These are phyloP conservation scores for Drosophila helvetica DNA, from an alignment of 2,888 invertebrate genomes.

Conservation along the genomic window DNA sequence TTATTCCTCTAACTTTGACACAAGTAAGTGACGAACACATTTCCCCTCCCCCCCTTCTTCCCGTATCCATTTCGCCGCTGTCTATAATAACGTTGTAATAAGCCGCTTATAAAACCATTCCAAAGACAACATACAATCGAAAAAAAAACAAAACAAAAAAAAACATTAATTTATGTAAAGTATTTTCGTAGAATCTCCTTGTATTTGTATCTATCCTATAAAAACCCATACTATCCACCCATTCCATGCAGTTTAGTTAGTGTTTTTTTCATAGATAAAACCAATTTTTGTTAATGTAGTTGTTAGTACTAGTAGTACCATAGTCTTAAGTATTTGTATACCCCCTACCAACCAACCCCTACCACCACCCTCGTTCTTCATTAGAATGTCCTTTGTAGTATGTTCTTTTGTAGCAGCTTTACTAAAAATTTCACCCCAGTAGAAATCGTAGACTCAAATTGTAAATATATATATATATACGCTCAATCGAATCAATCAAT, in stretches of 20 bases:
- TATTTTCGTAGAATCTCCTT: conserved; percentile 36
- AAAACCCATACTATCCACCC: conserved; percentile 33
- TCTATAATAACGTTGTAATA: conserved; percentile 6
- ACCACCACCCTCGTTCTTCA: neutral
- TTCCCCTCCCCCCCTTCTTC: conserved; percentile 43
- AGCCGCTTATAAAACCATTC: conserved; percentile 49
- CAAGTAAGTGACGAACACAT: conserved; percentile 86
- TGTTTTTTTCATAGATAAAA: conserved; percentile 59
- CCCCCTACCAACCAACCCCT: conserved; percentile 17
- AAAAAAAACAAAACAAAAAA: conserved; percentile 21
- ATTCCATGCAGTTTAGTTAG: conserved; percentile 53
- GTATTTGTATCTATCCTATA: conserved; percentile 23
- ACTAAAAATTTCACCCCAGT: conserved; percentile 73
- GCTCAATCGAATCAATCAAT: conserved; percentile 35
- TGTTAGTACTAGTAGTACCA: conserved; percentile 54
- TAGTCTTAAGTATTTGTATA: conserved; percentile 54
- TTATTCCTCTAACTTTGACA: conserved; percentile 90
- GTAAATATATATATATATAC: conserved; percentile 76
- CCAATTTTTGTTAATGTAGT: conserved; percentile 35
- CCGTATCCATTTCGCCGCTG: neutral
- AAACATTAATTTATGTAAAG: conserved; percentile 56
- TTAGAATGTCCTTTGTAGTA: conserved; percentile 3
- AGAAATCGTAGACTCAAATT: conserved; percentile 72
- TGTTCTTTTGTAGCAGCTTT: conserved; percentile 74
- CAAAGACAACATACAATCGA: conserved; percentile 24